Conservation (phyloP, 2,797 vertebrate genomes). For the Phoxinus dragarum region DNA sequence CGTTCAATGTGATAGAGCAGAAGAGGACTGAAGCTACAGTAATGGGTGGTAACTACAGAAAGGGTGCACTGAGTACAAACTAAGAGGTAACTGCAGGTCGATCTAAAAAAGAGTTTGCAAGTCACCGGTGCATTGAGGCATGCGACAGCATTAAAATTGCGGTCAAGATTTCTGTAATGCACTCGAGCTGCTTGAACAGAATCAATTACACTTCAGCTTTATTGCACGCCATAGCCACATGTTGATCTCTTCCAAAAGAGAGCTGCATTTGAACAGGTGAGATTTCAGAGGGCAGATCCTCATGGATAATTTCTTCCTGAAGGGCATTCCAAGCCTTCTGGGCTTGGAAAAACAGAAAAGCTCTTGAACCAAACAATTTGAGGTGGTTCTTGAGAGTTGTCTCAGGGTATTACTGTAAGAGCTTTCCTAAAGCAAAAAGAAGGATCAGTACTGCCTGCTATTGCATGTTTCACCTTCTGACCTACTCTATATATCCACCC, state of each 20-base stretch:
- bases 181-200: slow-evolving; percentile 64
- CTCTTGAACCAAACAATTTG: slow-evolving; percentile 64
- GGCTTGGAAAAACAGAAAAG: slow-evolving; percentile 62
- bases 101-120: slow-evolving; percentile 28
- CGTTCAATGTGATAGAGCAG: slow-evolving; percentile 11
- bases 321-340: slow-evolving; percentile 62
- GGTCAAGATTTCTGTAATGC: slow-evolving; percentile 28
- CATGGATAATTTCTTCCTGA: slow-evolving; percentile 64
- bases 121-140: slow-evolving; percentile 45
- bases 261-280: slow-evolving; percentile 68
- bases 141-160: slow-evolving; percentile 36
- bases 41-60: slow-evolving; percentile 2
- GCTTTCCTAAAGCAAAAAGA: slow-evolving; percentile 47
- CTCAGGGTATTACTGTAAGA: slow-evolving; percentile 65
- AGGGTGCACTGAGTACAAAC: slow-evolving; percentile 44
- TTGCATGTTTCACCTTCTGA: slow-evolving; percentile 4
- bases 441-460: slow-evolving; percentile 36
- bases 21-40: neutral
- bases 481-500: neutral
- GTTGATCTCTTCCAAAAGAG: slow-evolving; percentile 63
- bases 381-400: slow-evolving; percentile 59
- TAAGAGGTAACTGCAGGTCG: slow-evolving; percentile 49
- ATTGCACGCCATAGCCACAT: slow-evolving; percentile 59
- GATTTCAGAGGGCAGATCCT: slow-evolving; percentile 66
- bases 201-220: slow-evolving; percentile 66